Evolutionary conservation across 2,113 vertebrate species (phyloP).

Genomic region (Thamnophis sirtalis): DNA sequence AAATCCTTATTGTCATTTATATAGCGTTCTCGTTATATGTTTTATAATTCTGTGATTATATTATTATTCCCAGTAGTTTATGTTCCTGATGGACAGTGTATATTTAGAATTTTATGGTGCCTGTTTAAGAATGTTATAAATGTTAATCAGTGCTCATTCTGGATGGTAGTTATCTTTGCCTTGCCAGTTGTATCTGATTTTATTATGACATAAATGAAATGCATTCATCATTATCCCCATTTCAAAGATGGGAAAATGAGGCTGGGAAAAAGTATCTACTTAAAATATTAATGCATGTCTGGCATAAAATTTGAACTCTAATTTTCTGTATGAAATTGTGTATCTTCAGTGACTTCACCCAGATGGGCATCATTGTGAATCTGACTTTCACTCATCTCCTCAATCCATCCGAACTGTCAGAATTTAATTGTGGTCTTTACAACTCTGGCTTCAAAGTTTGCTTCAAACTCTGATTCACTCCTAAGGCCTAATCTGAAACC

Average conservation of each 20-base stretch:
- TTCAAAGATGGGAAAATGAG: neutral
- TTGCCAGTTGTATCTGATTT: neutral
- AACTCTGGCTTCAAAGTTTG: neutral
- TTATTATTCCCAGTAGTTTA: neutral
- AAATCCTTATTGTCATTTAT: neutral
- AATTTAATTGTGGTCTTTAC: neutral
- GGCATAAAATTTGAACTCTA: neutral
- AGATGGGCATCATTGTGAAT: neutral
- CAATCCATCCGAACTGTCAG: neutral
- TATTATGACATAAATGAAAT: neutral
- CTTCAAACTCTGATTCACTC: neutral
- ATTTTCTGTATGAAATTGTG: neutral
- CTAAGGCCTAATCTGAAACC: neutral
- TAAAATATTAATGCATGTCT: neutral
- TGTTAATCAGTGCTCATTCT: neutral
- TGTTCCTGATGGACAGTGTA: neutral
- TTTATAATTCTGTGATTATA: neutral
- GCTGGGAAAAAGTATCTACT: neutral
- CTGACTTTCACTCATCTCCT: neutral
- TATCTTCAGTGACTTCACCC: neutral
- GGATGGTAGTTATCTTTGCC: neutral
- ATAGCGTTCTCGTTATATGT: neutral
- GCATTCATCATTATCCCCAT: neutral
- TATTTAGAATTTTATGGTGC: conserved; percentile 3
- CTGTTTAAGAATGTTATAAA: conserved; percentile 13